These are phyloP conservation scores for Cyclophora albipunctata DNA, from an alignment of 2,888 invertebrate species.

Conservation along the genomic window DNA sequence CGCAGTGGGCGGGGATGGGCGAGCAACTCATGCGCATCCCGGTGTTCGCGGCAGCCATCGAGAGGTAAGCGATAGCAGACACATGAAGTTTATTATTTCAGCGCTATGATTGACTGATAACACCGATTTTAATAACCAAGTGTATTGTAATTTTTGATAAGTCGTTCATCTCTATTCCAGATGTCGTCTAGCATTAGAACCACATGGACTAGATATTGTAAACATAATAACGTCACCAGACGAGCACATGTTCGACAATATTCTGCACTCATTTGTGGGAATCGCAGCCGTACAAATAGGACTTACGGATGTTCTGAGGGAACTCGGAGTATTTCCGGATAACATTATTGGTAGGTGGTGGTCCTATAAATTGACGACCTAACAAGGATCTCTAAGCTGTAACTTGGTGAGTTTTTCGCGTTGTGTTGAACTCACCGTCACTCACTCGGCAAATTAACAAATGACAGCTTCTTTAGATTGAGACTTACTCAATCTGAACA, in stretches of 20 bases:
- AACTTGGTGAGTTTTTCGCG: too few species aligned
- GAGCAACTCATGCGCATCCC: constrained; percentile 77
- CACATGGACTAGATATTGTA: constrained; percentile 17
- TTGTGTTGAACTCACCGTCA: too few species aligned
- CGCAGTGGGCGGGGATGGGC: constrained; percentile 82
- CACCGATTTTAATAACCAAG: too few species aligned
- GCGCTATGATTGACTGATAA: too few species aligned
- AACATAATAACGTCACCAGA: constrained; percentile 44
- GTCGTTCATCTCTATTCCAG: constrained; percentile 5
- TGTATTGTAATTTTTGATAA: too few species aligned
- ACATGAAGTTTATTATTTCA: too few species aligned
- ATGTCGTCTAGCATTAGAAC: constrained; percentile 12
- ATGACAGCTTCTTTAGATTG: too few species aligned
- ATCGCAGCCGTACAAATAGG: constrained; percentile 80
- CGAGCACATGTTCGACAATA: constrained; percentile 64
- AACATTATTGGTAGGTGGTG: constrained; percentile 60
- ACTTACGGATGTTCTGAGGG: constrained; percentile 32
- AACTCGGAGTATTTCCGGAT: constrained; percentile 18
- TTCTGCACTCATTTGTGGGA: constrained; percentile 82
- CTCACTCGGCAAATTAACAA: too few species aligned
- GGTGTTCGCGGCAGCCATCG: constrained; percentile 73
- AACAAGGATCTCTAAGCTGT: too few species aligned
- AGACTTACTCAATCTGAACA: too few species aligned
- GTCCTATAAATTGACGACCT: too few species aligned
- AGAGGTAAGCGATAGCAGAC: constrained; percentile 31